These are phyloP conservation scores for Heteropelma amictum DNA, from an alignment of 2,888 invertebrate genomes.

Conservation along the genomic window DNA sequence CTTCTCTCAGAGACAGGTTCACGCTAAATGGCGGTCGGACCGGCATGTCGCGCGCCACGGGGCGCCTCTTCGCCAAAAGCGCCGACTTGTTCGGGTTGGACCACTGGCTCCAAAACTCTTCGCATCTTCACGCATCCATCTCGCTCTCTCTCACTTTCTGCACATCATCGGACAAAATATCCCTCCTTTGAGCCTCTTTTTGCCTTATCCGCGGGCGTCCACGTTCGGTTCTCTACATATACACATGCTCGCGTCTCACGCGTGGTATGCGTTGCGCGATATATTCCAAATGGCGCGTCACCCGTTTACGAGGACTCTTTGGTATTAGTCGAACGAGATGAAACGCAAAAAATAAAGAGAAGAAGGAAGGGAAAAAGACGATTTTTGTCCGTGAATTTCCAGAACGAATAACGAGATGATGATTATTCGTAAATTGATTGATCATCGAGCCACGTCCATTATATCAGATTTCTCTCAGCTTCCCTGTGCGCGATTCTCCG, in stretches of 20 bases:
- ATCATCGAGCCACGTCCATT: no score
- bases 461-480: no score
- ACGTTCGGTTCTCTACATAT: constrained; percentile 23
- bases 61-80: constrained; percentile 72
- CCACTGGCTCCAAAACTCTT: constrained; percentile 37
- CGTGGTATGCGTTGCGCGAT: constrained; percentile 62
- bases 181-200: constrained; percentile 42
- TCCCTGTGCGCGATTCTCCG: no score
- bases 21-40: constrained; percentile 76
- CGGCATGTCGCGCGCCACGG: constrained; percentile 76
- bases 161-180: constrained; percentile 32
- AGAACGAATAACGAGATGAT: constrained; percentile 9
- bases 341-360: background rate
- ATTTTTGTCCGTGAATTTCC: constrained; percentile 48
- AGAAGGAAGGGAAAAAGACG: no score
- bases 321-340: constrained; percentile 10
- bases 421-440: no score
- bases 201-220: constrained; percentile 46
- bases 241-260: background rate
- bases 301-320: constrained; percentile 54
- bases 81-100: constrained; percentile 65
- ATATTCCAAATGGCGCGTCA: constrained; percentile 71
- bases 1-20: constrained; percentile 70
- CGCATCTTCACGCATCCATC: constrained; percentile 29
- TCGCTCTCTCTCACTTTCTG: constrained; percentile 32